Evolutionary conservation across 2,888 invertebrate species (phyloP).

Genomic region (Chaitophorus viminalis): DNA sequence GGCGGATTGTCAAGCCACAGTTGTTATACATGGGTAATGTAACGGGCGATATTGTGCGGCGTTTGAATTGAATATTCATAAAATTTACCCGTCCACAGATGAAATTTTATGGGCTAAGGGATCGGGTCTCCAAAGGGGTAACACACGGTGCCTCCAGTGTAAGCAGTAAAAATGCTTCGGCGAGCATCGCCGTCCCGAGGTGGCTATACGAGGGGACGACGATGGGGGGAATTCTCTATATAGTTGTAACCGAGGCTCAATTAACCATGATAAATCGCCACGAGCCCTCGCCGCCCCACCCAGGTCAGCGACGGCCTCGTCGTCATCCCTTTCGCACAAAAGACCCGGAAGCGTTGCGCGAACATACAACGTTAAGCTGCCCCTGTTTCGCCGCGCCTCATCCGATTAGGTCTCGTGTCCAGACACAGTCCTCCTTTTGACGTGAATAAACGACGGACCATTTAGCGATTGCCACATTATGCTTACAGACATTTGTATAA

Average conservation of each 20-base stretch:
- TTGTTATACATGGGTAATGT: too few species aligned
- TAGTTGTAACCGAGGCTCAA: conserved; percentile 46
- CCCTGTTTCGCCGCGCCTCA: not conserved
- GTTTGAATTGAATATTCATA: not conserved
- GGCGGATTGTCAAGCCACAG: too few species aligned
- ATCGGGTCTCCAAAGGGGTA: not conserved
- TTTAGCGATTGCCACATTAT: conserved; percentile 14
- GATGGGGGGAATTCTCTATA: not conserved
- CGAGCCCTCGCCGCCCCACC: not conserved
- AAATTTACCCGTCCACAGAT: not conserved
- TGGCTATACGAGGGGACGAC: not conserved
- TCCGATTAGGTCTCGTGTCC: not conserved
- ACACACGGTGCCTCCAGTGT: not conserved
- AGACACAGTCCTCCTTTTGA: conserved; percentile 34
- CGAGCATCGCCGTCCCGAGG: not conserved
- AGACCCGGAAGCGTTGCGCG: conserved; percentile 10
- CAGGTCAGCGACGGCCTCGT: not conserved
- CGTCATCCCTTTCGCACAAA: conserved; percentile 4
- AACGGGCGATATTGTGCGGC: too few species aligned
- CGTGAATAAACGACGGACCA: conserved; percentile 43
- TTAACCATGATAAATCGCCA: conserved; percentile 56
- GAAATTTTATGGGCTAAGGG: not conserved
- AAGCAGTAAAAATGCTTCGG: conserved; percentile 26
- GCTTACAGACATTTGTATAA: not conserved
- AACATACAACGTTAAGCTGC: not conserved